A percentile compares a stretch with the other conserved stretches of the same genome.
phyloP scores from a whole-genome alignment of 2,888 invertebrate genomes.

The Dysmachus trigonus region DNA sequence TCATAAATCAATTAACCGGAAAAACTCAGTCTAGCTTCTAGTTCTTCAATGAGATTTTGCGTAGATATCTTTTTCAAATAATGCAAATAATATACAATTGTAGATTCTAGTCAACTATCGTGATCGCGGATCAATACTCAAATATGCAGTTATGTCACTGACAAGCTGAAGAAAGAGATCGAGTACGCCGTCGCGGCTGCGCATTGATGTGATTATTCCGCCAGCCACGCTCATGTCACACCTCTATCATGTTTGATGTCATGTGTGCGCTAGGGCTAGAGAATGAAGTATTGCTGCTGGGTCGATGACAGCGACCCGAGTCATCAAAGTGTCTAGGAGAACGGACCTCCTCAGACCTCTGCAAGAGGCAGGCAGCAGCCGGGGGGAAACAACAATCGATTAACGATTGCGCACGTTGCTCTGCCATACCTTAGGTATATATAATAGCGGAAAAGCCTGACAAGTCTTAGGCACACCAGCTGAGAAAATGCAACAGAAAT shows the following conservation, averaged over 20 bases:
- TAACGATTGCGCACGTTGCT: background rate
- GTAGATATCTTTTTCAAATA: background rate
- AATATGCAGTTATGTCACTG: background rate
- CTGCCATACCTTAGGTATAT: background rate
- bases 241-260: background rate
- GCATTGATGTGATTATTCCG: background rate
- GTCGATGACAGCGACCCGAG: background rate
- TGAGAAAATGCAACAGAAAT: background rate
- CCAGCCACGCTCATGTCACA: background rate
- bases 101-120: background rate
- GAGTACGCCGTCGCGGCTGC: background rate
- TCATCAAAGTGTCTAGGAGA: background rate
- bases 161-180: background rate
- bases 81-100: background rate
- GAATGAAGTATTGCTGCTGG: background rate
- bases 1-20: background rate
- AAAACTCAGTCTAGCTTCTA: background rate
- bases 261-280: background rate
- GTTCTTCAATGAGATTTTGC: background rate
- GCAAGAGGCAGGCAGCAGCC: background rate
- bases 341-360: background rate
- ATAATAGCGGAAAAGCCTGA: background rate
- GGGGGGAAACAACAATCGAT: background rate
- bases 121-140: background rate
- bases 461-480: background rate